These are phyloP conservation scores for Heliconius melpomene DNA, from an alignment of 1,140 invertebrate genomes.

Conservation along the genomic window DNA sequence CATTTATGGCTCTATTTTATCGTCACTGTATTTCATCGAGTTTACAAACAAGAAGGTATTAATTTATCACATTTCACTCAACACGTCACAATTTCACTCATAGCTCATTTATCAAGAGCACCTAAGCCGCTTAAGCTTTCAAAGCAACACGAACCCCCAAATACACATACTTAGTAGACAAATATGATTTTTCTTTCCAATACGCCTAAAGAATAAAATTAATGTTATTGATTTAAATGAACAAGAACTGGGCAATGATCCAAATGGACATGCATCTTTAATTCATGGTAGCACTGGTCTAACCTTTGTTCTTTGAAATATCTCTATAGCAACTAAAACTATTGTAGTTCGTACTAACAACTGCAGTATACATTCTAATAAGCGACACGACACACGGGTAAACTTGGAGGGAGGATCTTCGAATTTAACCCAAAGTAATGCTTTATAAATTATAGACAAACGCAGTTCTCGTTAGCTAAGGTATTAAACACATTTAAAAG, in stretches of 20 bases:
- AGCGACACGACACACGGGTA: not conserved
- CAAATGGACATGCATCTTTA: not conserved
- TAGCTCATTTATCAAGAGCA: not conserved
- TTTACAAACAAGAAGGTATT: not conserved
- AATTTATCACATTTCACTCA: conserved; percentile 14
- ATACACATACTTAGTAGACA: not conserved
- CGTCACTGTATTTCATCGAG: not conserved
- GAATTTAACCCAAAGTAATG: not conserved
- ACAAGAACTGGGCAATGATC: not conserved
- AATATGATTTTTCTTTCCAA: not conserved
- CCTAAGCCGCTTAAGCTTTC: conserved; percentile 7
- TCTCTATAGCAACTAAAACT: not conserved
- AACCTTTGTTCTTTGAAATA: conserved; percentile 21
- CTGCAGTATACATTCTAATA: not conserved
- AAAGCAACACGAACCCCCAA: not conserved
- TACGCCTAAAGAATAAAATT: not conserved
- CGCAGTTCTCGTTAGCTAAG: too few relatives aligned
- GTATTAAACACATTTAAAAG: too few relatives aligned
- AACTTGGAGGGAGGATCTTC: not conserved
- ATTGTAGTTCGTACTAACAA: not conserved
- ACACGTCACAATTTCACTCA: conserved; percentile 11
- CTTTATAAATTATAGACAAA: not conserved
- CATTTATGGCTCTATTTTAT: not conserved
- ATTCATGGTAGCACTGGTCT: not conserved
- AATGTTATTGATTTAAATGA: not conserved